These are phyloP conservation scores for Aeoliscus strigatus DNA, from an alignment of 2,797 vertebrate species.

Conservation along the genomic window DNA sequence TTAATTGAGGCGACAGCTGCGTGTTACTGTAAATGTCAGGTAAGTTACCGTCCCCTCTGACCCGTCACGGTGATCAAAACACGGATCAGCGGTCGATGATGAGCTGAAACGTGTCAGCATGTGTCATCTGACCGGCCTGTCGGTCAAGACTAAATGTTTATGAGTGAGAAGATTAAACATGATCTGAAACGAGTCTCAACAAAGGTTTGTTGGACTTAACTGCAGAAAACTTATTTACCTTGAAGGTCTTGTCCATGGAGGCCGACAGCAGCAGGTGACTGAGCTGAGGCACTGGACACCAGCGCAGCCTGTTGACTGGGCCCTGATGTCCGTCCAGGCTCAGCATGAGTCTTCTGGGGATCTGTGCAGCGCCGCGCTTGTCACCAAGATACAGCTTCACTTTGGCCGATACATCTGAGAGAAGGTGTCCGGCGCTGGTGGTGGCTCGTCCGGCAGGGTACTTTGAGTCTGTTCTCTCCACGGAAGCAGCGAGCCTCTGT, in stretches of 20 bases:
- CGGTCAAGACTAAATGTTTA: too few relatives aligned
- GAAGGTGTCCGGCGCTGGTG: conserved; percentile 44
- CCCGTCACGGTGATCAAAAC: too few relatives aligned
- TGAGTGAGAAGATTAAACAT: too few relatives aligned
- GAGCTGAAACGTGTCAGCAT: too few relatives aligned
- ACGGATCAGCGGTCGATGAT: too few relatives aligned
- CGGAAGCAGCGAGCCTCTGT: conserved; percentile 60
- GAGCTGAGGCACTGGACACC: conserved; percentile 82
- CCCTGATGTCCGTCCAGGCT: conserved; percentile 79
- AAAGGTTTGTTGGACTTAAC: too few relatives aligned
- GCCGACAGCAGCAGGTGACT: conserved; percentile 91
- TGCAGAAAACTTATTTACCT: conserved; percentile 84
- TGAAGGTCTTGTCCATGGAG: conserved; percentile 93
- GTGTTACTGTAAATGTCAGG: too few relatives aligned
- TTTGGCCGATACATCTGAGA: conserved; percentile 71
- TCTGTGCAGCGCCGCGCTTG: conserved; percentile 61
- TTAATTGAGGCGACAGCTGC: conserved; percentile 28
- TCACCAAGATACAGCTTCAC: conserved; percentile 78
- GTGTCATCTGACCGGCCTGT: too few relatives aligned
- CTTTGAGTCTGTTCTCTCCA: conserved; percentile 7
- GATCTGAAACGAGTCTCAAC: too few relatives aligned
- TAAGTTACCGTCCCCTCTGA: conserved; percentile 23
- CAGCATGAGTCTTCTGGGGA: conserved; percentile 79
- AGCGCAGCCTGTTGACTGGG: conserved; percentile 84
- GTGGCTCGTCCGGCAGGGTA: conserved; percentile 15